These are phyloP conservation scores for Dysdera silvatica DNA, from an alignment of 1,140 invertebrate genomes.

Conservation along the genomic window DNA sequence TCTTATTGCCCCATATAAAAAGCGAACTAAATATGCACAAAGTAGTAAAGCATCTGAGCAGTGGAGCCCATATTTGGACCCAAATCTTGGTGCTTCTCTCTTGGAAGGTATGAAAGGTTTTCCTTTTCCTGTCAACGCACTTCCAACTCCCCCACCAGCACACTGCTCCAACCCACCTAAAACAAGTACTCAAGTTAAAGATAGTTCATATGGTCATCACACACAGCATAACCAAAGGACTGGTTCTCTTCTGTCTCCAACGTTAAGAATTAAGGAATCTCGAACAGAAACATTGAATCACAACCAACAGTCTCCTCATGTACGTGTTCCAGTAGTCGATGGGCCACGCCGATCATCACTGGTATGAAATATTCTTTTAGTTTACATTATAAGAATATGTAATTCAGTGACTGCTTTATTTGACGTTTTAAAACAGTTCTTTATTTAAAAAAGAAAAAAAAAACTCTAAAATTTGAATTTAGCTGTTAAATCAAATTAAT, in stretches of 20 bases:
- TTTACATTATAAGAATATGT: too few relatives aligned
- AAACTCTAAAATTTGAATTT: too few relatives aligned
- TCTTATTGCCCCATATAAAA: conserved; percentile 18
- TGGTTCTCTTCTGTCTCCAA: conserved; percentile 14
- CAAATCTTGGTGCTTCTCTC: conserved; percentile 11
- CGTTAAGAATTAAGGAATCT: conserved; percentile 23
- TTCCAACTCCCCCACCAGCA: conserved; percentile 23
- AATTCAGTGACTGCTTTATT: too few relatives aligned
- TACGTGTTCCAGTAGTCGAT: conserved; percentile 7
- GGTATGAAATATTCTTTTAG: too few relatives aligned
- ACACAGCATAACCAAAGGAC: conserved; percentile 18
- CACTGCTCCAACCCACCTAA: conserved; percentile 23
- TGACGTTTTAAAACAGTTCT: too few relatives aligned
- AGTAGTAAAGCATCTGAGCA: conserved; percentile 19
- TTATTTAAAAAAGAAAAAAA: too few relatives aligned
- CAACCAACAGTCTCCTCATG: conserved; percentile 16
- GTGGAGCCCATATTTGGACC: conserved; percentile 19
- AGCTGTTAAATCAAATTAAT: too few relatives aligned
- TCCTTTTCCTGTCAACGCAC: conserved; percentile 24
- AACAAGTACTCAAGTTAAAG: conserved; percentile 12
- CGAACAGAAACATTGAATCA: conserved; percentile 20
- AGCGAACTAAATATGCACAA: conserved; percentile 18
- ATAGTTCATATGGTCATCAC: too few relatives aligned
- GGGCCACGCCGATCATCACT: conserved; percentile 17
- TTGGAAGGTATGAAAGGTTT: conserved; percentile 32